Evolutionary conservation across 2,888 invertebrate genomes (phyloP), one percentile per base, ranked within the genome.

Genomic region (Melikaiella ostensackeni): DNA sequence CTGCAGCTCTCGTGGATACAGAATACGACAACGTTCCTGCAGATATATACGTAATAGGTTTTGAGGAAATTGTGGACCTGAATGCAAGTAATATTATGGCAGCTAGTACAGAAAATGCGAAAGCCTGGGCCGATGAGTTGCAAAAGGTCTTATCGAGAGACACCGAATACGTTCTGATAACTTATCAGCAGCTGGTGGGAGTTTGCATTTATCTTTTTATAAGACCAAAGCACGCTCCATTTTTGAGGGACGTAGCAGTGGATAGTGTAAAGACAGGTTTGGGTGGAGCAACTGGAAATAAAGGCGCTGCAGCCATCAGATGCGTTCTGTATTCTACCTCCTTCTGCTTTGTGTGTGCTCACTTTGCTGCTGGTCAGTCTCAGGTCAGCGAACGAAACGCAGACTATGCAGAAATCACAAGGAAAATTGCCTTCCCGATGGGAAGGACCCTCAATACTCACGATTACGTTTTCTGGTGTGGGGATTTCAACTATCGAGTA

Each of bases 381-480:
- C 98, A 99, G 92, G 96, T 98, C 19, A 94, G 94, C 79, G 99
- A 99, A 89, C 94, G 99, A 77, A 99, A 99, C 92, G 97, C 97
- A 9, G 99, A 99, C 92, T 99, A 97, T 91, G 95, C 96, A 33
- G 99, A 99, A 93, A 99, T 99, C 78, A 97, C 97, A 0, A 94
- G 97, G 85, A 98, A 98, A 93, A 93, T 97, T 77, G 94, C 95
- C 11, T 98, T 98, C 90, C 97, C 98, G 1, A 97, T 98, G 97
- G 98, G 98, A 13, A 94, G 98, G 79, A 96, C 97, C 0, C 92
- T 99, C 8, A 97, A 97, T 91, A 97, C 98, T 1, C 99, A 99
- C 90, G 99, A 99, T 92, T 99, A 98, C 91, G 96, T 99, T 1
- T 99, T 99, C 92, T 99, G 99, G 99, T 98, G 99, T 91, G 99